These are phyloP conservation scores for Sebastes schlegelii DNA, from an alignment of 2,113 vertebrate species.

Conservation along the genomic window DNA sequence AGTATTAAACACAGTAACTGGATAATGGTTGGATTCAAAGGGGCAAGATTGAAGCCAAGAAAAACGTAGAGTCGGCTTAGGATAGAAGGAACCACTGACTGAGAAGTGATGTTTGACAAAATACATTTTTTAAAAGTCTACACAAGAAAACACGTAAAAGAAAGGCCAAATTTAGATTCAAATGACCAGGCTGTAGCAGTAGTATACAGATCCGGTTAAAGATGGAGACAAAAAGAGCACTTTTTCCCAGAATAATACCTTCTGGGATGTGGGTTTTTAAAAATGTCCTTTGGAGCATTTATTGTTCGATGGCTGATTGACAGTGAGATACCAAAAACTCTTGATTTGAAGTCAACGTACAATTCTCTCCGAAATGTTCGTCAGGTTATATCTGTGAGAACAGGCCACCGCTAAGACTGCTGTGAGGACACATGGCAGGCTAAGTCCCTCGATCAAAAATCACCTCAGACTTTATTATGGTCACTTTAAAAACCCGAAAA, in stretches of 20 bases:
- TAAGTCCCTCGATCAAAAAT: constrained; percentile 18
- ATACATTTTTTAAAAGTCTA: constrained; percentile 21
- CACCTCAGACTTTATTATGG: constrained; percentile 15
- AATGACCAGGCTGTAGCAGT: neutral
- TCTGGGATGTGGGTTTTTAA: neutral
- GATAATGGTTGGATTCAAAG: constrained; percentile 34
- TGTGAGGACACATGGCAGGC: constrained; percentile 26
- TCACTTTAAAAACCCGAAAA: constrained; percentile 9
- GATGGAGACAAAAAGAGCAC: neutral
- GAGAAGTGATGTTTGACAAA: constrained; percentile 30
- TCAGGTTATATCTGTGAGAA: constrained; percentile 29
- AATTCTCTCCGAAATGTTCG: constrained; percentile 29
- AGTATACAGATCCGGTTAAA: neutral
- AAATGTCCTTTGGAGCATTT: constrained; percentile 10
- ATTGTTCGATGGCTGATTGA: constrained; percentile 17
- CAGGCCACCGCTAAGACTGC: neutral
- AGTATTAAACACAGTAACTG: constrained; percentile 28
- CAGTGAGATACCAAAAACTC: constrained; percentile 27
- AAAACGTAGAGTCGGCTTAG: constrained; percentile 18
- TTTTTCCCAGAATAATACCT: neutral
- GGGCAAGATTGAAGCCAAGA: constrained; percentile 41
- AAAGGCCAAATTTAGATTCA: neutral
- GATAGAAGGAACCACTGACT: constrained; percentile 12
- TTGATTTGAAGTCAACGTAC: constrained; percentile 21
- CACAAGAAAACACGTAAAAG: neutral